These are phyloP conservation scores for Sarcophilus harrisii DNA, from an alignment of 2,797 vertebrate species.

Conservation along the genomic window DNA sequence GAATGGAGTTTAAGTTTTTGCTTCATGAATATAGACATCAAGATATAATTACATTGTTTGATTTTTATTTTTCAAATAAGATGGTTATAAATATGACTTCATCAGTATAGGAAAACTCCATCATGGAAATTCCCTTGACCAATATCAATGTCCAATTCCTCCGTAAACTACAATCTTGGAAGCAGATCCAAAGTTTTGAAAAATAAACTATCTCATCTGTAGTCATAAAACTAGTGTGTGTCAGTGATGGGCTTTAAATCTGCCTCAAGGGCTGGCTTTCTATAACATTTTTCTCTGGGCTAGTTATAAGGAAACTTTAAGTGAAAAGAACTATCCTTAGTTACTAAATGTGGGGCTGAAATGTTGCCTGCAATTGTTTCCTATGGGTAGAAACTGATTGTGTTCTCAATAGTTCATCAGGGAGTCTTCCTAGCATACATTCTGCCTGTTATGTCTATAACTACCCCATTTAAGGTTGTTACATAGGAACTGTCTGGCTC, in stretches of 20 bases:
- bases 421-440: neutral
- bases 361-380: neutral
- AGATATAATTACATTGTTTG: neutral
- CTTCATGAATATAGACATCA: neutral
- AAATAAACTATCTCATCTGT: neutral
- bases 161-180: neutral
- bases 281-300: neutral
- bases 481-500: conserved; percentile 36
- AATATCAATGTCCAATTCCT: neutral
- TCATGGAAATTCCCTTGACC: neutral
- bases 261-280: neutral
- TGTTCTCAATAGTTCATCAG: neutral
- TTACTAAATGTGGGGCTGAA: neutral
- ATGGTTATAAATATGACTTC: neutral
- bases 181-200: neutral
- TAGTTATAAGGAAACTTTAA: neutral
- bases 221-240: neutral
- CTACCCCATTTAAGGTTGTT: neutral
- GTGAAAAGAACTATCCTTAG: neutral
- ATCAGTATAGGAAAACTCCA: neutral
- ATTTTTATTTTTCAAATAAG: neutral
- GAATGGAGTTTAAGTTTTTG: neutral
- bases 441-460: neutral
- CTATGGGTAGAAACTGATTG: neutral
- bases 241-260: neutral